Evolutionary conservation across 2,797 vertebrate species (phyloP).

Genomic region (Bucorvus abyssinicus): DNA sequence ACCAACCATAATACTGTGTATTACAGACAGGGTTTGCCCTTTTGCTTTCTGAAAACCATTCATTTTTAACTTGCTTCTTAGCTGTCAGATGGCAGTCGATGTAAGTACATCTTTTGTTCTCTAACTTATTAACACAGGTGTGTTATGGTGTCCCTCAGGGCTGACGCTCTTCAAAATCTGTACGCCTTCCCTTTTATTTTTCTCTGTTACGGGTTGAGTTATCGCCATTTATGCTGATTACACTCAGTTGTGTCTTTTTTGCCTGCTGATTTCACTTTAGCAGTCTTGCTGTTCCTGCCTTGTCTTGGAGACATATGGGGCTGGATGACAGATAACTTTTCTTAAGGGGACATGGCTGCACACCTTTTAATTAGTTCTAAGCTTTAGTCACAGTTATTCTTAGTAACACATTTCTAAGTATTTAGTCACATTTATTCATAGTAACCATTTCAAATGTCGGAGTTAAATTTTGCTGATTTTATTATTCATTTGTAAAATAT

Average conservation of each 20-base stretch:
- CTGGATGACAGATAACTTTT: conserved; percentile 44
- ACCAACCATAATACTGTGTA: rapidly evolving
- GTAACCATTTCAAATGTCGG: not conserved
- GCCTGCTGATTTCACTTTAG: conserved; percentile 58
- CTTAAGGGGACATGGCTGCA: conserved; percentile 11
- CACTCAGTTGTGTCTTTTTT: conserved; percentile 51
- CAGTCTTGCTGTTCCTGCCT: conserved; percentile 58
- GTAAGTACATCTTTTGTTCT: conserved; percentile 36
- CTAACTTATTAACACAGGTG: conserved; percentile 55
- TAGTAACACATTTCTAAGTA: not conserved
- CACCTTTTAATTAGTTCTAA: conserved; percentile 50
- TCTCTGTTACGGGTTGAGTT: conserved; percentile 50
- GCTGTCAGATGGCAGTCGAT: conserved; percentile 27
- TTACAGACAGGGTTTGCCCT: not conserved
- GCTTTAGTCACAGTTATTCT: not conserved
- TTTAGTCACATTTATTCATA: not conserved
- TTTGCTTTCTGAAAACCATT: not conserved
- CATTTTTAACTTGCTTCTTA: not conserved
- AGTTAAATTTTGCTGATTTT: not conserved
- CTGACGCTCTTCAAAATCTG: conserved; percentile 11
- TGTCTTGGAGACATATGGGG: conserved; percentile 43
- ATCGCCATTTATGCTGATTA: conserved; percentile 47
- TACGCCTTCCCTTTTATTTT: conserved; percentile 28
- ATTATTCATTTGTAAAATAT: not conserved
- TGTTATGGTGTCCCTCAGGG: conserved; percentile 54